Base-by-base conservation (phyloP, 2,797 vertebrate species). In the Allobates femoralis region DNA sequence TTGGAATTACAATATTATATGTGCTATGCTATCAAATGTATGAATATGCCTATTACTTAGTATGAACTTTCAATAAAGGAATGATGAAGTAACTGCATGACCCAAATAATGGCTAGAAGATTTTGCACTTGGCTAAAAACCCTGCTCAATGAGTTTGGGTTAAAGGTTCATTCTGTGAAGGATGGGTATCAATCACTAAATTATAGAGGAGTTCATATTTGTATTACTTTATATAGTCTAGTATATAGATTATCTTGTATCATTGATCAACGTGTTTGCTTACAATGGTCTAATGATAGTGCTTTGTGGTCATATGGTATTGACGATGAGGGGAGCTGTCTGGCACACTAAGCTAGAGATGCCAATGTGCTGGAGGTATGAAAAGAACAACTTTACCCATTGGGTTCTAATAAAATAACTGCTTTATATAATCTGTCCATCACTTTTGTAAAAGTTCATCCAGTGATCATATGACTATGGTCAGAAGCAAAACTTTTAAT, bases 1-100 rank as follows among this genome's bases (percentile, higher is more conserved):
- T 86, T 69, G 21, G 55, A 71, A 74, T 55, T 71, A 34, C 51
- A 41, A 83, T 82, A 73, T 73, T 73, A 73, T 51, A 73, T 41
- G 16, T 58, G 12, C 53, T 46, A 23, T 23, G 26, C 51, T 73
- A 83, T 58, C n/a, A 83, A 71, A 74, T 73, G 34, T 26, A 8
- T 46, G 34, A 71, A 83, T 69, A 73, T 73, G n/a, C 30, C 28
- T 56, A 83, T 58, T 58, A 46, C 23, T 60, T 83, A 26, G 16
- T 34, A 26, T 50, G 12, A 74, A 50, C 37, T 46, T n/a, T n/a
- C 37, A n/a, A 23, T 50, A 46, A 74, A 26, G 46, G 41, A 46
- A 46, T 26, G 23, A 26, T 14, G 26, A 74, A 74, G 30, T 23
- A 71, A 41, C 67, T 41, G 21, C 23, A 74, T 8, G 18, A n/a